These are phyloP conservation scores for Erpobdella octoculata DNA, from an alignment of 2,888 invertebrate species.

Conservation along the genomic window DNA sequence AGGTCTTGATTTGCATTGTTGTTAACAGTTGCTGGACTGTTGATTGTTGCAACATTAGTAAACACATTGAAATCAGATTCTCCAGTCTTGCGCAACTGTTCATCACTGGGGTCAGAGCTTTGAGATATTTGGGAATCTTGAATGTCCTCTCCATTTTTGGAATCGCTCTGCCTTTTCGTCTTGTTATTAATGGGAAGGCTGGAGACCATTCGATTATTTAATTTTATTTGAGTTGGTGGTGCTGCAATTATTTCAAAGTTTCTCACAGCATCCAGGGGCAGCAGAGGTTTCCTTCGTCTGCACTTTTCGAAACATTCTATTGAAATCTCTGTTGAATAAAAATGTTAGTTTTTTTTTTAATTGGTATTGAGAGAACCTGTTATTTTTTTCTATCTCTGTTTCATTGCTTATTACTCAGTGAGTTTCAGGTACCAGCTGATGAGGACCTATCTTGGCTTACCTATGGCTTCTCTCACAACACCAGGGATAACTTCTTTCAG, in stretches of 20 bases:
- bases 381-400: neutral
- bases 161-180: neutral
- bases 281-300: constrained; percentile 43
- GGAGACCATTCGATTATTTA: neutral
- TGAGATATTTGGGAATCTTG: neutral
- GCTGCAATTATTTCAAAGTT: constrained; percentile 36
- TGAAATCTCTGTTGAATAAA: constrained; percentile 42
- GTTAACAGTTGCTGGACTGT: too few relatives aligned
- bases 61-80: too few relatives aligned
- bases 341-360: neutral
- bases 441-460: constrained; percentile 40
- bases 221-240: neutral
- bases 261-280: constrained; percentile 46
- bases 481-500: constrained; percentile 49
- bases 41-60: too few relatives aligned
- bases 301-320: constrained; percentile 51
- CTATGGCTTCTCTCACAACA: constrained; percentile 47
- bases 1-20: too few relatives aligned
- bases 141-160: neutral
- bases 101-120: neutral
- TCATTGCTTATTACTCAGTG: neutral
- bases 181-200: neutral
- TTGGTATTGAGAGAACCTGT: neutral
- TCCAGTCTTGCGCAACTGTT: too few relatives aligned
- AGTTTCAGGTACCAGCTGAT: constrained; percentile 35